Conservation (phyloP, 1,140 invertebrate genomes). For the Formica selysi region DNA sequence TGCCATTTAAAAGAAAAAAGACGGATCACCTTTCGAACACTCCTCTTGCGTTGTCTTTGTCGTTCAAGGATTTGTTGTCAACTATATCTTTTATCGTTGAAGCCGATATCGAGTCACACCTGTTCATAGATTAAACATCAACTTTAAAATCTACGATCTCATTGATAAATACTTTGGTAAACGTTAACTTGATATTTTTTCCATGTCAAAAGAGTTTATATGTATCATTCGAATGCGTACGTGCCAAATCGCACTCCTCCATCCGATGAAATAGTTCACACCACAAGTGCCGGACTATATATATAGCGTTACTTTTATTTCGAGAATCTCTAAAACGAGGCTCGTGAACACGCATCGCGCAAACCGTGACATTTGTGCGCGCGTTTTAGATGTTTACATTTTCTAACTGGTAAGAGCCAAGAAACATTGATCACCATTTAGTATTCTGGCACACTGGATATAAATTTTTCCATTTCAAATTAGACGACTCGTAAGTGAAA, state of each 20-base stretch:
- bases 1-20: conserved; percentile 63
- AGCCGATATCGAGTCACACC: background rate
- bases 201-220: background rate
- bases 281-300: background rate
- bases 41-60: background rate
- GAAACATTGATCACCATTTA: background rate
- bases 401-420: background rate
- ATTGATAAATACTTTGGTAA: conserved; percentile 1
- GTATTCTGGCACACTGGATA: background rate
- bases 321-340: conserved; percentile 29
- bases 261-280: background rate
- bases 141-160: background rate
- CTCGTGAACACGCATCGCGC: background rate
- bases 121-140: background rate
- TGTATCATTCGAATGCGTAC: background rate
- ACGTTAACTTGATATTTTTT: background rate
- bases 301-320: conserved; percentile 40
- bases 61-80: background rate
- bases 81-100: background rate
- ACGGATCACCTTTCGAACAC: background rate
- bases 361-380: background rate
- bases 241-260: conserved; percentile 11
- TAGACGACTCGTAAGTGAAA: background rate
- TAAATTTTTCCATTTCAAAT: background rate
- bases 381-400: background rate